Base-by-base conservation (phyloP, 1,140 invertebrate species). In the Drosophila serrata region DNA sequence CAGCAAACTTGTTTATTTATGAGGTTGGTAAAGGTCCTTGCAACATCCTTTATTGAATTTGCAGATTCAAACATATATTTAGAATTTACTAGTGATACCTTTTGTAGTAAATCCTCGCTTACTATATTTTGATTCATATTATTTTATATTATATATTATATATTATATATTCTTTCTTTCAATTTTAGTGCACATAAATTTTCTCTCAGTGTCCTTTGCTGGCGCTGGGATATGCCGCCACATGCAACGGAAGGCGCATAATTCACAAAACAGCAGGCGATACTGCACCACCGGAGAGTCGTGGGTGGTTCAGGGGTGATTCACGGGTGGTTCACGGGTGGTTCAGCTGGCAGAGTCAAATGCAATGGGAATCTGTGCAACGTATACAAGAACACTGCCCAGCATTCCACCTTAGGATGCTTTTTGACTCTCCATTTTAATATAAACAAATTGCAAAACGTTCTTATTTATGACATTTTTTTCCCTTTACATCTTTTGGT, bases 241-340 rank as follows among this genome's bases (percentile, higher is more conserved):
- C 84, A 90, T 88, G 84, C 84, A 88, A 88, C 85, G 84, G 84
- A 88, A 90, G 86, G 84, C 84, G 85, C 74, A 88, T 88, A 88
- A 90, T 88, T 88, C 85, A 88, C 61, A 88, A 88, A 88, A 90
- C 84, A 88, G 85, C 84, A 90, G 81, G 85, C 69, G 51, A 68
- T 67, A 63, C 61, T 55, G 61, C 17, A 56, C 15, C 17, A 24
- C 17, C 27, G 43, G 12, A 61, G 43, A 24, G 35, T 17, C 12
- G n/a, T n/a, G 33, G 9, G 17, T 24, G 9, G 22, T 4, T 13
- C 27, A 3, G 31, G 15, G 31, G 19, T 33, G 22, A 24, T 40
- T 40, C 39, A 65, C n/a, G 33, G 9, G 17, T 24, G 9, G 22
- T 4, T 13, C 27, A 3, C 35, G 15, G 31, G 19, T 33, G 22